phyloP scores from a whole-genome alignment of 2,888 invertebrate genomes.

The Volucella bombylans region DNA sequence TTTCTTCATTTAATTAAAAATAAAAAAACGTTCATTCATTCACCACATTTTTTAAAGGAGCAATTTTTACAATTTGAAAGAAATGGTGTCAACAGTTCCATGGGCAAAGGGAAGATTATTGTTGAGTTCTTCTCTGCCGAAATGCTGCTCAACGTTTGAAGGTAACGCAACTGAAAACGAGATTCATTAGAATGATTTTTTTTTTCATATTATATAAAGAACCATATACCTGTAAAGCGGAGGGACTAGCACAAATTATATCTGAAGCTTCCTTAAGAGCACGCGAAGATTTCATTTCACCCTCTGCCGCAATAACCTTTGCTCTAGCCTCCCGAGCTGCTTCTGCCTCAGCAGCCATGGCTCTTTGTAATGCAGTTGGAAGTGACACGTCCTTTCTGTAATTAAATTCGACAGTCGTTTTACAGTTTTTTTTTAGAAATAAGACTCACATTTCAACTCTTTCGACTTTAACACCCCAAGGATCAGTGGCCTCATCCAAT shows the following conservation, averaged over 20 bases:
- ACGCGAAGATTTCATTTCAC: constrained; percentile 91
- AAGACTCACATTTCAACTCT: constrained; percentile 94
- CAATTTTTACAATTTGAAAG: constrained; percentile 73
- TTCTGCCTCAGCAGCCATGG: constrained; percentile 93
- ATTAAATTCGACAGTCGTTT: constrained; percentile 19
- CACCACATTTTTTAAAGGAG: constrained; percentile 59
- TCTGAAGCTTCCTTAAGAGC: constrained; percentile 93
- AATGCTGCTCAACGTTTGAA: constrained; percentile 95
- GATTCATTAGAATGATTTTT: not conserved
- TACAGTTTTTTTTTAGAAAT: not conserved
- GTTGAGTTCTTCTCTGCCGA: constrained; percentile 97
- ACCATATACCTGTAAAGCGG: constrained; percentile 84
- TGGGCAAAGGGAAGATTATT: constrained; percentile 95
- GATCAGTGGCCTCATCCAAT: constrained; percentile 88
- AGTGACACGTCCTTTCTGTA: constrained; percentile 90
- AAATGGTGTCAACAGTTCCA: constrained; percentile 87
- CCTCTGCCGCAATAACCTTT: constrained; percentile 92
- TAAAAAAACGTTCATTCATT: constrained; percentile 1
- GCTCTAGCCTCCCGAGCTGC: constrained; percentile 90
- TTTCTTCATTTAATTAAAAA: not conserved
- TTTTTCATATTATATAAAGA: not conserved
- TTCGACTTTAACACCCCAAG: constrained; percentile 97
- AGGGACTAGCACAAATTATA: constrained; percentile 89
- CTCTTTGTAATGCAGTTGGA: constrained; percentile 89
- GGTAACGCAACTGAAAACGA: constrained; percentile 88